A percentile compares a stretch with the other conserved stretches of the same genome.
These are phyloP conservation scores for Chionoecetes opilio DNA, from an alignment of 1,140 invertebrate genomes.

Conservation along the genomic window DNA sequence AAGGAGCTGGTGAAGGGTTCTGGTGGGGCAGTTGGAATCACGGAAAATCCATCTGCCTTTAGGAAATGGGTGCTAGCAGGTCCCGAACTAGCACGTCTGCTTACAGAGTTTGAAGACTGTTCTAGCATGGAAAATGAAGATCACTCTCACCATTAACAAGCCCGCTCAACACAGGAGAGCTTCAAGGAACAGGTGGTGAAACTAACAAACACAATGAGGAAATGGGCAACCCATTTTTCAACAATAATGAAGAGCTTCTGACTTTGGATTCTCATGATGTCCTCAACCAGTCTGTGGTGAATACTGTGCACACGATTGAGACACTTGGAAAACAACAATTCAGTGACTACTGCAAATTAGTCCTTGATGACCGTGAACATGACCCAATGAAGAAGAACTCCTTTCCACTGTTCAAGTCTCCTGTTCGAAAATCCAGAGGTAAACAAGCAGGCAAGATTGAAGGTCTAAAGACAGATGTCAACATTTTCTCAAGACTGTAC, in stretches of 20 bases:
- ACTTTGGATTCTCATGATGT: constrained; percentile 65
- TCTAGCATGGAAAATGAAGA: neutral
- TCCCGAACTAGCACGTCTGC: neutral
- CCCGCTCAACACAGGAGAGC: constrained; percentile 36
- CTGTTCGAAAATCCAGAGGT: neutral
- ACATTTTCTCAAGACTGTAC: too few species aligned
- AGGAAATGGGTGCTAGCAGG: constrained; percentile 39
- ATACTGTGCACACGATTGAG: constrained; percentile 61
- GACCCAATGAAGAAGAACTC: constrained; percentile 63
- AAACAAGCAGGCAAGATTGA: too few species aligned
- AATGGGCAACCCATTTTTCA: constrained; percentile 79
- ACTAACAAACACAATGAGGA: neutral
- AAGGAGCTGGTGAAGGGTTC: constrained; percentile 52
- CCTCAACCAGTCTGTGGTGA: constrained; percentile 60
- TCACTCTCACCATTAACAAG: constrained; percentile 56
- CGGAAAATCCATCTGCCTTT: constrained; percentile 27
- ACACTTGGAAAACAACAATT: constrained; percentile 47
- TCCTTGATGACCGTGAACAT: constrained; percentile 36
- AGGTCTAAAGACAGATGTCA: too few species aligned
- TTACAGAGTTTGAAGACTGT: constrained; percentile 59
- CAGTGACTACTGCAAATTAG: constrained; percentile 60
- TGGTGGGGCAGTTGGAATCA: constrained; percentile 34
- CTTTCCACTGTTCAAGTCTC: constrained; percentile 41
- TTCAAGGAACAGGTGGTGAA: constrained; percentile 33
- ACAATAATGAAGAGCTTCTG: constrained; percentile 73